Evolutionary conservation across 1,140 invertebrate genomes (phyloP).

Genomic region (Zaprionus kolodkinae): DNA sequence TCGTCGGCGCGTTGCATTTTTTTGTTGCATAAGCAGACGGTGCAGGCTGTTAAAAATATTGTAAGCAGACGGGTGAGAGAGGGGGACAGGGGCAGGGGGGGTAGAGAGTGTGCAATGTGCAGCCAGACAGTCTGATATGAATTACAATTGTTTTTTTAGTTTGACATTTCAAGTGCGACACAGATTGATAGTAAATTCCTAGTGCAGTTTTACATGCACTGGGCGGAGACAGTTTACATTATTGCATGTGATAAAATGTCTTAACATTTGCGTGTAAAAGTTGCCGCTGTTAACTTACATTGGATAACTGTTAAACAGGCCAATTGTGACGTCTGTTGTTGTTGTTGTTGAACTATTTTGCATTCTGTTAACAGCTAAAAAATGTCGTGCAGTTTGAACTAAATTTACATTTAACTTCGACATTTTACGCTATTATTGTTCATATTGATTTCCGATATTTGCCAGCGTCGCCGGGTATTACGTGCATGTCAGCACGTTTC

Average conservation of each 20-base stretch:
- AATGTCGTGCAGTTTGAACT: neutral
- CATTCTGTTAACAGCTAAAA: neutral
- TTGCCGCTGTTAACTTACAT: neutral
- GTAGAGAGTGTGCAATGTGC: neutral
- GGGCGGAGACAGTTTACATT: neutral
- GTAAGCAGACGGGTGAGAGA: conserved; percentile 40
- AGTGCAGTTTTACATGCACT: conserved; percentile 2
- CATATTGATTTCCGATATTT: conserved; percentile 71
- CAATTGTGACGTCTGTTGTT: neutral
- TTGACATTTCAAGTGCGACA: conserved; percentile 28
- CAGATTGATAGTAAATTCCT: conserved; percentile 24
- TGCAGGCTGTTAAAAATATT: conserved; percentile 17
- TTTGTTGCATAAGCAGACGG: conserved; percentile 57
- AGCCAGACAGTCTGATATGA: conserved; percentile 59
- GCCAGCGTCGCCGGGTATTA: conserved; percentile 44
- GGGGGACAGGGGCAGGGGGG: neutral
- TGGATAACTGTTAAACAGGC: neutral
- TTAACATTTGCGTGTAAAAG: neutral
- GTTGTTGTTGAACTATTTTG: neutral
- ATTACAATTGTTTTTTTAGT: conserved; percentile 60
- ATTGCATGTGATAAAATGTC: neutral
- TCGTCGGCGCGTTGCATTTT: conserved; percentile 32
- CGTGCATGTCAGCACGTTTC: conserved; percentile 67
- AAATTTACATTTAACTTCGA: conserved; percentile 6
- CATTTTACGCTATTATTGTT: conserved; percentile 15